Conservation (phyloP, 2,113 vertebrate genomes). For the Macrotis lagotis region DNA sequence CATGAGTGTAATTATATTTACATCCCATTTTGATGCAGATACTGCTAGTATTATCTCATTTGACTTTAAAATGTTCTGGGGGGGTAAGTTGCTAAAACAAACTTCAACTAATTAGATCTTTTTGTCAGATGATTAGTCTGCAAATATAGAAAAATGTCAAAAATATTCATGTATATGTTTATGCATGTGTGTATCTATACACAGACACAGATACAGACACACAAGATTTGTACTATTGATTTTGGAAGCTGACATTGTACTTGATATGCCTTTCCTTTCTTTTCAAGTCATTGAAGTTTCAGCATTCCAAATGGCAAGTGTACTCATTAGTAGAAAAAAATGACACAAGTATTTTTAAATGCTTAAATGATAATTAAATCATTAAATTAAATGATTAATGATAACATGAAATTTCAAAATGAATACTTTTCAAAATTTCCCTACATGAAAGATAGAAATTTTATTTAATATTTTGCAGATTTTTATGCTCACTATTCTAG, state of each 20-base stretch:
- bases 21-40: background rate
- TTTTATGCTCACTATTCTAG: background rate
- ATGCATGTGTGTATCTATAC: no score
- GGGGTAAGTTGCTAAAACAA: slow-evolving; percentile 9
- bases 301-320: background rate
- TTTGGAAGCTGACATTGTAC: slow-evolving; percentile 38
- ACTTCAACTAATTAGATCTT: background rate
- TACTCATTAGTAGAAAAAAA: background rate
- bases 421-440: slow-evolving; percentile 51
- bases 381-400: background rate
- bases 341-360: background rate
- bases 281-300: background rate
- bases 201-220: background rate
- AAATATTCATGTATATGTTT: no score
- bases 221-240: slow-evolving; percentile 17
- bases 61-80: slow-evolving; percentile 21
- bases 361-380: background rate
- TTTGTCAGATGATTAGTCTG: slow-evolving; percentile 35
- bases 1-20: slow-evolving; percentile 15
- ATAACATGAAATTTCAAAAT: background rate
- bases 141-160: background rate
- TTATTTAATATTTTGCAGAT: slow-evolving; percentile 27
- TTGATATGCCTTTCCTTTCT: background rate
- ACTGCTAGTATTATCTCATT: slow-evolving; percentile 9
- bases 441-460: slow-evolving; percentile 60